Evolutionary conservation across 2,888 invertebrate species (phyloP).

Genomic region (Apantesis nais): DNA sequence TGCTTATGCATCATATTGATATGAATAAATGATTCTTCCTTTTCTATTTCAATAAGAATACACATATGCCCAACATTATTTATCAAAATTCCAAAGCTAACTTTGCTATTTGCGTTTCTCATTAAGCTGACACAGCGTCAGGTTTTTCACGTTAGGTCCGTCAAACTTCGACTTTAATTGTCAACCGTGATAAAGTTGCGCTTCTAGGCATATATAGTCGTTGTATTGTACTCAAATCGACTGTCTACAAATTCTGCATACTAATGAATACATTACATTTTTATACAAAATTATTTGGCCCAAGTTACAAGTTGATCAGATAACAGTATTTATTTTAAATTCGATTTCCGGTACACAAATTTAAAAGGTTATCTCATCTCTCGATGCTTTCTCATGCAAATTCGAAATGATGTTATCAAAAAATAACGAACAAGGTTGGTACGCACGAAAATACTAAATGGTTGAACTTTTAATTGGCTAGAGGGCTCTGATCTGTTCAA

Average conservation of each 20-base stretch:
- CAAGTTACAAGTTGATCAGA: background rate
- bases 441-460: slow-evolving; percentile 35
- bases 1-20: background rate
- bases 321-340: slow-evolving; percentile 2
- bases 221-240: background rate
- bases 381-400: slow-evolving; percentile 14
- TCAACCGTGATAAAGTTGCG: background rate
- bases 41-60: background rate
- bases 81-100: slow-evolving; percentile 7
- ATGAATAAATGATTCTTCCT: background rate
- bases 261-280: slow-evolving; percentile 7
- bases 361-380: slow-evolving; percentile 3
- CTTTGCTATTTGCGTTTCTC: background rate
- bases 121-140: background rate
- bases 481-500: slow-evolving; percentile 27
- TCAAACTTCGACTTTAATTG: slow-evolving; percentile 8
- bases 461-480: slow-evolving; percentile 44
- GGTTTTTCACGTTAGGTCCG: background rate
- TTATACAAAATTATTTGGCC: background rate
- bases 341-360: slow-evolving; percentile 1
- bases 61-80: background rate
- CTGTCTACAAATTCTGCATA: slow-evolving; percentile 4
- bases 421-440: slow-evolving; percentile 12
- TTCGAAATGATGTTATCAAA: slow-evolving; percentile 11
- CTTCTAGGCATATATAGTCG: background rate